Conservation (phyloP, 2,113 vertebrate genomes). For the Cheilinus undulatus region DNA sequence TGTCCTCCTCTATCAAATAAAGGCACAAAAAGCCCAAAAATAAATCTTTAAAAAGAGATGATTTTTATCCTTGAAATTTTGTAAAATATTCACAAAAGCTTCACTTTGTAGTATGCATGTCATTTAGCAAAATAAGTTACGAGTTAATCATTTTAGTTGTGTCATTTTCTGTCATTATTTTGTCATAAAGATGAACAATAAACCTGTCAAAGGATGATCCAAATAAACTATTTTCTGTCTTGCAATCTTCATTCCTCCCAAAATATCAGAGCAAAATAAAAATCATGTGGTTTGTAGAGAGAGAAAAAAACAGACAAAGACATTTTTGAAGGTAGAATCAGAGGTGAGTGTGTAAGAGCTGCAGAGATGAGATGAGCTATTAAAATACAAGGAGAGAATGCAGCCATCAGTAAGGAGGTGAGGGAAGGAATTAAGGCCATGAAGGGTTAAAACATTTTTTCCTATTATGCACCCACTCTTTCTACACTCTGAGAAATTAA, state of each 20-base stretch:
- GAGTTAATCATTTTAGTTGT: no score
- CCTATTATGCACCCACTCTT: constrained; percentile 83
- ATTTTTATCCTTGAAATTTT: no score
- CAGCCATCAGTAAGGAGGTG: constrained; percentile 44
- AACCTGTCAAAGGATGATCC: neutral
- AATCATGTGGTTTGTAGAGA: neutral
- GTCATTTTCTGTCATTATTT: neutral
- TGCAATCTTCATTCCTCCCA: neutral
- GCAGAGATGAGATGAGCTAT: constrained; percentile 44
- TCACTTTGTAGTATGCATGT: no score
- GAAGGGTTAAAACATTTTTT: constrained; percentile 80
- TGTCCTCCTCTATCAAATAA: no score
- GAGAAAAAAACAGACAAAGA: constrained; percentile 39
- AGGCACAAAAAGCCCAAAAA: no score
- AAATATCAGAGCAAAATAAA: neutral
- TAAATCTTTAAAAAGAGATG: no score
- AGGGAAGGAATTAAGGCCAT: constrained; percentile 43
- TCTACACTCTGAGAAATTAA: constrained; percentile 83
- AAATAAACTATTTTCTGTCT: neutral
- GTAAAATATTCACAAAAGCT: no score
- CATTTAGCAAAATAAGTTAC: no score
- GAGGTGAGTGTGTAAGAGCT: constrained; percentile 19
- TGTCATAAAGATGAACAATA: constrained; percentile 8
- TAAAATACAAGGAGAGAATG: constrained; percentile 43
- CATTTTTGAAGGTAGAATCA: constrained; percentile 20